These are phyloP conservation scores for Chromoteleia sp. DNA, from an alignment of 2,888 invertebrate species.

Conservation along the genomic window DNA sequence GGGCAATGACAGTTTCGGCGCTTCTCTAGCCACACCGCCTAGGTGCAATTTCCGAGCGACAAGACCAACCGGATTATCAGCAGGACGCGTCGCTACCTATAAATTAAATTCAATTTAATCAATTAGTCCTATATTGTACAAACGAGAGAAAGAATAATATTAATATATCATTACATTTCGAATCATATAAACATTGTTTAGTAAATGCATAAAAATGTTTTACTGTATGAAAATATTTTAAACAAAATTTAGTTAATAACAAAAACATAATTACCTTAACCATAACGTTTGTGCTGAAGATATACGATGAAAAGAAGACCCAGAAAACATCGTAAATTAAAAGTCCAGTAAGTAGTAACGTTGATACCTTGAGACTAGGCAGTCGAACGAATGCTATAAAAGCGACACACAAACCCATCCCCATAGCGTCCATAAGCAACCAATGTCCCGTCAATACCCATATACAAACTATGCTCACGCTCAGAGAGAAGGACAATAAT, in stretches of 20 bases:
- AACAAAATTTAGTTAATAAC: too few relatives aligned
- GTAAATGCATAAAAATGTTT: too few relatives aligned
- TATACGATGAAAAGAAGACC: conserved; percentile 99
- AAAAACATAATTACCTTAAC: conserved; percentile 91
- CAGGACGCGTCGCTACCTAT: conserved; percentile 91
- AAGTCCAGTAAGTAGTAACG: conserved; percentile 95
- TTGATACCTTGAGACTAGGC: conserved; percentile 98
- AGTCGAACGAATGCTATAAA: conserved; percentile 98
- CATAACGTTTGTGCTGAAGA: conserved; percentile 99
- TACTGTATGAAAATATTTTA: too few relatives aligned
- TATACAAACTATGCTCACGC: conserved; percentile 97
- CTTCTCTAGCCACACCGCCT: conserved; percentile 95
- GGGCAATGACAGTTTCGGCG: conserved; percentile 97
- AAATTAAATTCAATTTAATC: not conserved
- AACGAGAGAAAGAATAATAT: too few relatives aligned
- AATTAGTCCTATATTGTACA: too few relatives aligned
- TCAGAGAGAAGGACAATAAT: conserved; percentile 95
- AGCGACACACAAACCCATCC: conserved; percentile 98
- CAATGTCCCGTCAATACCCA: conserved; percentile 99
- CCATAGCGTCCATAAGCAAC: conserved; percentile 99
- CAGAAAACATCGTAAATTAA: conserved; percentile 99
- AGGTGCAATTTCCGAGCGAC: conserved; percentile 97
- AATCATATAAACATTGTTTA: too few relatives aligned
- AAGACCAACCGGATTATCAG: conserved; percentile 96
- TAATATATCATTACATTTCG: too few relatives aligned